phyloP scores from a whole-genome alignment of 2,888 invertebrate species.

The Noctua comes region DNA sequence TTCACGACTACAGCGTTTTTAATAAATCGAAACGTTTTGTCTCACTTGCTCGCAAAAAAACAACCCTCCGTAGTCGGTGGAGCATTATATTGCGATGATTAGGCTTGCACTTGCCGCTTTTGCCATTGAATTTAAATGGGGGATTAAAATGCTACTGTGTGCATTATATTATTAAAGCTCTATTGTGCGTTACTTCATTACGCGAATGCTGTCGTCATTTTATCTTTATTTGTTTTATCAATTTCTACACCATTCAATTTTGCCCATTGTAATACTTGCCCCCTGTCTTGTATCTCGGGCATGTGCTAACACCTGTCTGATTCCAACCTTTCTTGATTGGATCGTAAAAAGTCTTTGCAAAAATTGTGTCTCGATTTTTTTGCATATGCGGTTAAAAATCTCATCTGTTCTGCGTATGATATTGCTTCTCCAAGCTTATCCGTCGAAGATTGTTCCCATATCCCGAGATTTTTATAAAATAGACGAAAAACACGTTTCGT shows the following conservation, averaged over 20 bases:
- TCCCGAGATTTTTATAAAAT: constrained; percentile 90
- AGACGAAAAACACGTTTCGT: constrained; percentile 90
- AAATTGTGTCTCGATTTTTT: constrained; percentile 64
- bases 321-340: constrained; percentile 53
- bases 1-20: constrained; percentile 62
- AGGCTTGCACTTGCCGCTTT: constrained; percentile 87
- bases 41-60: constrained; percentile 80
- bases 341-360: constrained; percentile 57
- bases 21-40: constrained; percentile 64
- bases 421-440: constrained; percentile 80
- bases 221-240: constrained; percentile 71
- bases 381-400: constrained; percentile 72
- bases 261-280: background rate
- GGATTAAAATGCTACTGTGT: constrained; percentile 86
- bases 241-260: constrained; percentile 48
- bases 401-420: constrained; percentile 77
- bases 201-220: constrained; percentile 82
- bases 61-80: constrained; percentile 82
- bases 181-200: constrained; percentile 88
- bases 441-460: constrained; percentile 88
- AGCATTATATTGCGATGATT: constrained; percentile 90
- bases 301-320: constrained; percentile 25
- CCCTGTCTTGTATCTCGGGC: background rate
- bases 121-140: constrained; percentile 90
- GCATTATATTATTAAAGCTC: constrained; percentile 88